Evolutionary conservation across 1,140 invertebrate species (phyloP), one percentile per base, ranked within the genome.

Genomic region (Pseudomyrmex concolor): DNA sequence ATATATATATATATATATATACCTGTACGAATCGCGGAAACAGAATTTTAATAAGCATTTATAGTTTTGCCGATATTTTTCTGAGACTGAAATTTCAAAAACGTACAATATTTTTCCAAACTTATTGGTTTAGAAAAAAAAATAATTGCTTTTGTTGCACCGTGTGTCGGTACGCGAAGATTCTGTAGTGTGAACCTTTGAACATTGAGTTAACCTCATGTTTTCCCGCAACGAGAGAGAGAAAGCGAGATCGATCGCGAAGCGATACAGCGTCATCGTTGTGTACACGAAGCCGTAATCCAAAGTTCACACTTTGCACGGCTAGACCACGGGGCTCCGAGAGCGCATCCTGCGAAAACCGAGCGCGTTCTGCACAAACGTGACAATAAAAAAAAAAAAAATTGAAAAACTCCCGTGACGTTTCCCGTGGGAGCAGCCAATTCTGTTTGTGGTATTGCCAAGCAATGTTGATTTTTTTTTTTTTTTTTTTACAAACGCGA

Each of bases 391-490:
- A 76, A 17, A 71, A 77, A 83, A 66, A 66, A 76, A 17, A 34
- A 34, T 34, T 2, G 25, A 51, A 71, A 54, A 71, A 54, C 8
- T 10, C 9, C 34, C 25, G 19, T 15, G 59, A 72, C 48, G 59
- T 83, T 54, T 84, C 78, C 68, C 66, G 22, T 10, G 74, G 17
- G 48, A 64, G 50, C 54, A 54, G 50, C 59, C 76, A 86, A 88
- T 88, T 88, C 78, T 48, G 59, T 59, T 68, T 54, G 50, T n/a
- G 54, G 82, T 81, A 84, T 67, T 57, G 48, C 45, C 55, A 54
- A 76, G 43, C 76, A 12, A 15, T 25, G 54, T 50, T 43, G 43
- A 2, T 71, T 80, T 71, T 34, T 34, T 25, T 80, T 80, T 70
- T 25, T 25, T 25, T 25, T 25, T 80, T 80, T 71, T 78, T 70